These are phyloP conservation scores for Xestobium rufovillosum DNA, from an alignment of 2,888 invertebrate species.

Conservation along the genomic window DNA sequence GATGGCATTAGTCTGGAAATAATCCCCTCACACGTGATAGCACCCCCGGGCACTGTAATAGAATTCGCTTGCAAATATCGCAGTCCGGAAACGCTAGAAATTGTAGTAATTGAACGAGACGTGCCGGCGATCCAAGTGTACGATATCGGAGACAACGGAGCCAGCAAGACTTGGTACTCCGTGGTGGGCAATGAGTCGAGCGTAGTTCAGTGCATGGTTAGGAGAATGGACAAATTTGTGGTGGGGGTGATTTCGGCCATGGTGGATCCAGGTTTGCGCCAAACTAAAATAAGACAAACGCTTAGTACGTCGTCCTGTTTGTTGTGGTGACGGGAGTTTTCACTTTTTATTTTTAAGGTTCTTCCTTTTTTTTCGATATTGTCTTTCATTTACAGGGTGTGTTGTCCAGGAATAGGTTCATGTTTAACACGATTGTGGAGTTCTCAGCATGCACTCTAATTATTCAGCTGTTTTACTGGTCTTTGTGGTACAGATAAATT, in stretches of 20 bases:
- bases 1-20: slow-evolving; percentile 40
- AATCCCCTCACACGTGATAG: slow-evolving; percentile 42
- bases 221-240: slow-evolving; percentile 29
- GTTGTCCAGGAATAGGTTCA: too few species aligned
- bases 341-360: too few species aligned
- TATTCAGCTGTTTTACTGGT: too few species aligned
- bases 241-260: slow-evolving; percentile 36
- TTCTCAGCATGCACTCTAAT: too few species aligned
- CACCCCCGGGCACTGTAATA: slow-evolving; percentile 39
- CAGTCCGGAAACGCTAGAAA: slow-evolving; percentile 38
- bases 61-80: slow-evolving; percentile 47
- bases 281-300: too few species aligned
- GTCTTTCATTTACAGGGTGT: slow-evolving; percentile 1
- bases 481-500: too few species aligned
- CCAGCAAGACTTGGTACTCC: slow-evolving; percentile 33
- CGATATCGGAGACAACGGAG: slow-evolving; percentile 23
- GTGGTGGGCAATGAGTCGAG: slow-evolving; percentile 30
- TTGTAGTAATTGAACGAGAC: slow-evolving; percentile 38
- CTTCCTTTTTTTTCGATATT: neutral
- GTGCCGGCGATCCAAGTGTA: slow-evolving; percentile 14
- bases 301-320: too few species aligned
- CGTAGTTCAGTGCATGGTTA: slow-evolving; percentile 35
- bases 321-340: too few species aligned
- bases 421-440: too few species aligned
- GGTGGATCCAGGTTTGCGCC: slow-evolving; percentile 37